A percentile compares a stretch with the other conserved stretches of the same genome.
Evolutionary conservation across 2,113 vertebrate genomes (phyloP).

Genomic region (Dasypus novemcinctus): DNA sequence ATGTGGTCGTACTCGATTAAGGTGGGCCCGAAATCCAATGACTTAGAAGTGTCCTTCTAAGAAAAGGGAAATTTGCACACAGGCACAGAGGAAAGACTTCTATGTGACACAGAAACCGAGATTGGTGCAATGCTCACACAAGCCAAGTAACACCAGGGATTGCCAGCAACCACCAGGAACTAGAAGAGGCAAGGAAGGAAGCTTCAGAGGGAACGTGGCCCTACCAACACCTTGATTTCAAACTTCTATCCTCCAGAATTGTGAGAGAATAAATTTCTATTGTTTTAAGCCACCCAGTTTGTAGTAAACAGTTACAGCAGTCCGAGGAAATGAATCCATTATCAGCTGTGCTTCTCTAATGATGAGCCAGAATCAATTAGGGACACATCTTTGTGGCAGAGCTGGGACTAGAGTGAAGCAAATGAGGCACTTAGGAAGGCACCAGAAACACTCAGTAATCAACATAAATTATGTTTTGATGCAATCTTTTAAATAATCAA

Average conservation of each 20-base stretch:
- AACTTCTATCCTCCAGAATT: no score
- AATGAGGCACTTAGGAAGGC: not conserved
- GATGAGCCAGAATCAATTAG: no score
- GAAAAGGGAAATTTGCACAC: not conserved
- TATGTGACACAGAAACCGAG: not conserved
- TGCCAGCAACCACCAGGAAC: not conserved
- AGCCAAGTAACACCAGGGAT: not conserved
- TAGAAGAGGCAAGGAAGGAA: not conserved
- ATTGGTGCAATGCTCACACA: no score
- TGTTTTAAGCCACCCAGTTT: no score
- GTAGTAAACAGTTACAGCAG: not conserved
- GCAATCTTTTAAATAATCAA: not conserved
- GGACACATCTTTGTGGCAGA: not conserved
- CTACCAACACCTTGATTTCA: no score
- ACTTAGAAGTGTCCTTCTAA: not conserved
- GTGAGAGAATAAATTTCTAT: no score
- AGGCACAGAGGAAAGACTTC: not conserved
- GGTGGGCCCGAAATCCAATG: not conserved
- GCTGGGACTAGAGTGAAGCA: not conserved
- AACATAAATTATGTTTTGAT: no score
- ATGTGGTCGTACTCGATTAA: not conserved
- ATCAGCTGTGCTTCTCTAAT: no score
- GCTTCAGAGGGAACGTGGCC: no score
- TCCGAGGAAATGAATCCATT: not conserved
- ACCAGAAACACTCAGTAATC: not conserved